phyloP scores from a whole-genome alignment of 1,140 invertebrate genomes.

The Euwallacea fornicatus region DNA sequence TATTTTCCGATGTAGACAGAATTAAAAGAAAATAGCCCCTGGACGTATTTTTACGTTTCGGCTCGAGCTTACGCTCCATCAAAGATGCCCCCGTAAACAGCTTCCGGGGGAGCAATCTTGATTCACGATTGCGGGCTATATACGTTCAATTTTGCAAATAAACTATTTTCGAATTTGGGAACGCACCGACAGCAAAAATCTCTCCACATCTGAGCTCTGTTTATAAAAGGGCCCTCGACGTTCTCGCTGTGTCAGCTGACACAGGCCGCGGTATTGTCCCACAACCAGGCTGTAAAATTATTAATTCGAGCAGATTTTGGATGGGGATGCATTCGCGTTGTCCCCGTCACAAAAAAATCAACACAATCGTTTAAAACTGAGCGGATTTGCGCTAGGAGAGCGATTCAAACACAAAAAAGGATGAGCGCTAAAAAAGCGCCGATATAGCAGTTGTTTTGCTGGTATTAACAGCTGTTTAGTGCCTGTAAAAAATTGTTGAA shows the following conservation, averaged over 20 bases:
- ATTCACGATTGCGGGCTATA: too few relatives aligned
- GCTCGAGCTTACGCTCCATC: neutral
- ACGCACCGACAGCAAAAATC: too few relatives aligned
- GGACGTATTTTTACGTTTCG: slow-evolving; percentile 3
- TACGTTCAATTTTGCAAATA: too few relatives aligned
- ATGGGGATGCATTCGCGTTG: neutral
- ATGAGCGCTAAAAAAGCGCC: too few relatives aligned
- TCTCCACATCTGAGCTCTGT: neutral
- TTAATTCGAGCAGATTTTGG: slow-evolving; percentile 4
- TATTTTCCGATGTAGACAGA: slow-evolving; percentile 18
- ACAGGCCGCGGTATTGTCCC: slow-evolving; percentile 1
- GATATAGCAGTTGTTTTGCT: too few relatives aligned
- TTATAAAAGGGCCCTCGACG: slow-evolving; percentile 12
- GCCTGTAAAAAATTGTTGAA: too few relatives aligned
- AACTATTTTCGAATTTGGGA: too few relatives aligned
- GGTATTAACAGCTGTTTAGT: too few relatives aligned
- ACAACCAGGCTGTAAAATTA: slow-evolving; percentile 2
- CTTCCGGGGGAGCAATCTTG: too few relatives aligned
- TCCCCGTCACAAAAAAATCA: neutral
- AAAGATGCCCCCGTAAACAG: neutral
- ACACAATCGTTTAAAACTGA: neutral
- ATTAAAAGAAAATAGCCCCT: slow-evolving; percentile 17
- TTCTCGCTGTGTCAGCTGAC: slow-evolving; percentile 14
- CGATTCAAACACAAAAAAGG: too few relatives aligned
- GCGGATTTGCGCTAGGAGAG: neutral